Percentiles rank a stretch among this genome's conserved stretches.
phyloP scores from a whole-genome alignment of 1,140 invertebrate species.

The Drosophila bipectinata region DNA sequence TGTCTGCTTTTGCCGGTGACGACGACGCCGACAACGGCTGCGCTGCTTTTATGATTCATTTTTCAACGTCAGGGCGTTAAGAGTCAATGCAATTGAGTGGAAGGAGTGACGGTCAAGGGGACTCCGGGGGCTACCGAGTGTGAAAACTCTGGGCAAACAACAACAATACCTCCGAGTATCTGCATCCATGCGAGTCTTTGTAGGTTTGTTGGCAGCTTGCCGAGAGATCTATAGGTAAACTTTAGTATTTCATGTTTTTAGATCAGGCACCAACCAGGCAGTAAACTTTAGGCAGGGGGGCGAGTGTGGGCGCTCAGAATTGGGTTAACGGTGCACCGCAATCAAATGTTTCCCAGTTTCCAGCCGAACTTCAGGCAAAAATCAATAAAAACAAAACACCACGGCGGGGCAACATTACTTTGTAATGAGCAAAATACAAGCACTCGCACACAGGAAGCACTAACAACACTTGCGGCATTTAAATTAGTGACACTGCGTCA shows the following conservation, averaged over 20 bases:
- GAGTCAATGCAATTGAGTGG: slow-evolving; percentile 61
- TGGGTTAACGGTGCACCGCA: slow-evolving; percentile 58
- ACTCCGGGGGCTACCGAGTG: slow-evolving; percentile 17
- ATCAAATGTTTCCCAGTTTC: slow-evolving; percentile 26
- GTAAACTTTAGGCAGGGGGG: slow-evolving; percentile 44
- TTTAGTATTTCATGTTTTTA: slow-evolving; percentile 39
- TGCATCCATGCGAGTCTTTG: slow-evolving; percentile 27
- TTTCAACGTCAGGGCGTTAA: slow-evolving; percentile 72
- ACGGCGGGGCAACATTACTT: slow-evolving; percentile 61
- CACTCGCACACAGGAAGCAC: slow-evolving; percentile 60
- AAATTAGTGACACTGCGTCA: slow-evolving; percentile 56
- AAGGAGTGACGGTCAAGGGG: slow-evolving; percentile 21
- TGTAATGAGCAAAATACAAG: slow-evolving; percentile 63
- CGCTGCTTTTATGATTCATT: slow-evolving; percentile 78
- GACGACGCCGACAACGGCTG: slow-evolving; percentile 33
- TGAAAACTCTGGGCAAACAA: slow-evolving; percentile 61
- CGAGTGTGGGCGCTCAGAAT: slow-evolving; percentile 63
- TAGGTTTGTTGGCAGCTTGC: slow-evolving; percentile 65
- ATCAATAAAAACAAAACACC: slow-evolving; percentile 53
- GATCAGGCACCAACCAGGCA: slow-evolving; percentile 43
- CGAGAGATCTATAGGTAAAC: slow-evolving; percentile 53
- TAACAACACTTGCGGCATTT: slow-evolving; percentile 75
- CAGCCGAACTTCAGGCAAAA: slow-evolving; percentile 66
- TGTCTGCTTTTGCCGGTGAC: slow-evolving; percentile 55
- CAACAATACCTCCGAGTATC: slow-evolving; percentile 27